Percentiles rank a stretch among this genome's conserved stretches.
These are phyloP conservation scores for Oncorhynchus kisutch DNA, from an alignment of 2,113 vertebrate species.

Conservation along the genomic window DNA sequence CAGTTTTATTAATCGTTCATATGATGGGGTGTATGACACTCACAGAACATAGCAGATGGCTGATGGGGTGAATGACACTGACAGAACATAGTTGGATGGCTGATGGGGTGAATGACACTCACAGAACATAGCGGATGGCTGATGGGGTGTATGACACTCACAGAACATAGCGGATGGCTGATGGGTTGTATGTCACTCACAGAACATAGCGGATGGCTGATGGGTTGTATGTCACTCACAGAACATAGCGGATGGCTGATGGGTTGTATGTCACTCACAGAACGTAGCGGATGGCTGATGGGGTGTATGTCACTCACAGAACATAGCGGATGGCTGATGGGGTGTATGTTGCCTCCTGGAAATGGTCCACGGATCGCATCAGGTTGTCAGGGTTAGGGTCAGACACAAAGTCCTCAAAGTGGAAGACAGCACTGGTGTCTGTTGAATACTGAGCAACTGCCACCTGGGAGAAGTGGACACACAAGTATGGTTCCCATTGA, in stretches of 20 bases:
- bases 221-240: conserved; percentile 38
- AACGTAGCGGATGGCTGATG: conserved; percentile 49
- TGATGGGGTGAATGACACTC: no score
- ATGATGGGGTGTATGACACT: background rate
- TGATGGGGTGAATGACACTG: background rate
- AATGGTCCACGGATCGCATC: conserved; percentile 29
- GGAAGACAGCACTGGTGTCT: conserved; percentile 30
- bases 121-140: no score
- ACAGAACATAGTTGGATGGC: no score
- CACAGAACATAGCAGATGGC: conserved; percentile 48
- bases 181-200: conserved; percentile 17
- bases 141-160: no score
- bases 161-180: no score
- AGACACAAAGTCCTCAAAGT: conserved; percentile 45
- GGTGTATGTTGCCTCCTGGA: conserved; percentile 28
- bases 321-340: conserved; percentile 50
- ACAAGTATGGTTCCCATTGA: no score
- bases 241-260: conserved; percentile 46
- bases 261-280: conserved; percentile 40
- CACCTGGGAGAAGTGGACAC: conserved; percentile 26
- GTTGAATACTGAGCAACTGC: conserved; percentile 52
- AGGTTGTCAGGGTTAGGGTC: conserved; percentile 26
- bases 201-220: conserved; percentile 49
- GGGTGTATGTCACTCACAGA: conserved; percentile 37
- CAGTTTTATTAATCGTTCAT: no score